Percentiles rank a stretch among this genome's conserved stretches.
phyloP scores from a whole-genome alignment of 2,113 vertebrate species.

The Nesoenas mayeri region DNA sequence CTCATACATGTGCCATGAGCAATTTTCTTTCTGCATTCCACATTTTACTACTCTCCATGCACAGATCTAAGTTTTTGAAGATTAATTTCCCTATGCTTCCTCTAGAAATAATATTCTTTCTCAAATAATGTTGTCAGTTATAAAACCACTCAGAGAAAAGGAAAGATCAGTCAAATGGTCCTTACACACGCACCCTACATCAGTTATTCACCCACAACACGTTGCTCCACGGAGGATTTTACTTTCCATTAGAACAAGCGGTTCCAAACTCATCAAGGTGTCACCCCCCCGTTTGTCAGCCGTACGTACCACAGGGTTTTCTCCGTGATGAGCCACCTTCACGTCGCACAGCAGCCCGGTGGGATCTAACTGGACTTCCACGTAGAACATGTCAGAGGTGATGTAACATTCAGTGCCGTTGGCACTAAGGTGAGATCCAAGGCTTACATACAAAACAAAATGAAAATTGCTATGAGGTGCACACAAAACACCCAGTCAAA shows the following conservation, averaged over 20 bases:
- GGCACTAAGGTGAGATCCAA: slow-evolving; percentile 93
- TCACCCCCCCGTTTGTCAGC: background rate
- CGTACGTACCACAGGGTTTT: slow-evolving; percentile 93
- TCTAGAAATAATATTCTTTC: background rate
- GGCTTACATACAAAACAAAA: slow-evolving; percentile 72
- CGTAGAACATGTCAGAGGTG: slow-evolving; percentile 98
- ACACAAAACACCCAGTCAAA: background rate
- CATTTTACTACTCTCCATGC: background rate
- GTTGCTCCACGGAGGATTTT: rapidly evolving
- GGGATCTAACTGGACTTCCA: slow-evolving; percentile 94
- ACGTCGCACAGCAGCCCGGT: slow-evolving; percentile 93
- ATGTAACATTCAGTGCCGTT: slow-evolving; percentile 98
- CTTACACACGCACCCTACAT: rapidly evolving
- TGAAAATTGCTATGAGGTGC: background rate
- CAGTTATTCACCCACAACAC: background rate
- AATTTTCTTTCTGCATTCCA: background rate
- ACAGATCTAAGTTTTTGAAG: background rate
- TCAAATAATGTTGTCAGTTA: background rate
- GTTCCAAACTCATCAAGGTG: rapidly evolving
- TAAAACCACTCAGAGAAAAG: background rate
- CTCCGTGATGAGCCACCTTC: slow-evolving; percentile 98
- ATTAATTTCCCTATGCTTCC: background rate
- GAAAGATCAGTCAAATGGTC: background rate
- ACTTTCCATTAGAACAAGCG: rapidly evolving
- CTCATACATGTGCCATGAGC: background rate